phyloP scores from a whole-genome alignment of 2,113 vertebrate genomes.

The Hippocampus mohnikei region DNA sequence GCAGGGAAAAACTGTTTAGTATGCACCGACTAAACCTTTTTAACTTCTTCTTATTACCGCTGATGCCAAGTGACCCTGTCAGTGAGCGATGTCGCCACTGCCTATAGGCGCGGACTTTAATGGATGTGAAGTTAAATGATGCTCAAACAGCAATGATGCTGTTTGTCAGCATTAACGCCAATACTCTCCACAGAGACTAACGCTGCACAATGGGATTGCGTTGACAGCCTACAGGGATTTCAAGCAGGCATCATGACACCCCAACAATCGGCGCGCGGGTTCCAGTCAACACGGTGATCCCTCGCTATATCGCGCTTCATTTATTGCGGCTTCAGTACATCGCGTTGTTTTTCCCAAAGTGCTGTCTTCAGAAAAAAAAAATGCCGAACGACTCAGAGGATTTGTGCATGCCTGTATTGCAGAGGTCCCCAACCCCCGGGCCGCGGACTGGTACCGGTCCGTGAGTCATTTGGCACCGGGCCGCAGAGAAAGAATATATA shows the following conservation, averaged over 20 bases:
- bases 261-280: conserved; percentile 68
- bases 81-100: conserved; percentile 47
- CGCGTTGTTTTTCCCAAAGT: too few relatives aligned
- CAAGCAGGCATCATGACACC: conserved; percentile 63
- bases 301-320: too few relatives aligned
- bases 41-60: conserved; percentile 3
- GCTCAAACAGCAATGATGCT: conserved; percentile 56
- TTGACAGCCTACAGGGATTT: conserved; percentile 65
- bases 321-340: too few relatives aligned
- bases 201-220: conserved; percentile 47
- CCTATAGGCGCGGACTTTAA: conserved; percentile 73
- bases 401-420: too few relatives aligned
- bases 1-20: background rate
- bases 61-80: conserved; percentile 24
- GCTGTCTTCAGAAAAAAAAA: too few relatives aligned
- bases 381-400: too few relatives aligned
- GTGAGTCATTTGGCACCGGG: too few relatives aligned
- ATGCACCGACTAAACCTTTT: background rate
- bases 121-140: conserved; percentile 72
- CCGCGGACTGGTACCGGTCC: too few relatives aligned
- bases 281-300: conserved; percentile 51
- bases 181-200: conserved; percentile 69
- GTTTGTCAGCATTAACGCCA: conserved; percentile 68
- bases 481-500: too few relatives aligned
- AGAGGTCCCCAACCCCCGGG: too few relatives aligned